These are phyloP conservation scores for Oeneis ivallda DNA, from an alignment of 2,888 invertebrate genomes.

Conservation along the genomic window DNA sequence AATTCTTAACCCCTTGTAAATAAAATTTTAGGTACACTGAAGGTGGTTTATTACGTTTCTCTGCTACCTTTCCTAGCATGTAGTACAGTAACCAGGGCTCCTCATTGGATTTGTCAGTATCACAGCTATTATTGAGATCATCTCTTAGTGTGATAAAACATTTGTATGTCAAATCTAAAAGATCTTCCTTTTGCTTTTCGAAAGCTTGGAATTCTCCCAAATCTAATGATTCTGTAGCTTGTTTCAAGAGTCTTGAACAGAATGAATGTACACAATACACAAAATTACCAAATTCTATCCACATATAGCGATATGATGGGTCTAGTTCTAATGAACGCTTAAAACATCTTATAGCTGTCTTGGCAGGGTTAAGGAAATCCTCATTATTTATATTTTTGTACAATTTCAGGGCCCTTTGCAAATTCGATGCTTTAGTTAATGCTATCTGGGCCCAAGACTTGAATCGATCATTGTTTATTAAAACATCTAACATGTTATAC, in stretches of 20 bases:
- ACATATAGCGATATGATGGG: slow-evolving; percentile 87
- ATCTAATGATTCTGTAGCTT: slow-evolving; percentile 87
- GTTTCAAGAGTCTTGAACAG: slow-evolving; percentile 92
- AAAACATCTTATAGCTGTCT: slow-evolving; percentile 90
- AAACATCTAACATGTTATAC: slow-evolving; percentile 92
- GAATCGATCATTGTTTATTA: slow-evolving; percentile 88
- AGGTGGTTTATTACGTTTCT: slow-evolving; percentile 90
- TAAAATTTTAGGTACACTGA: slow-evolving; percentile 90
- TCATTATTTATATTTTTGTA: slow-evolving; percentile 83
- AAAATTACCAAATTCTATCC: slow-evolving; percentile 96
- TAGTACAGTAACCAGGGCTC: slow-evolving; percentile 97
- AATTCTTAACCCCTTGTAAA: slow-evolving; percentile 87
- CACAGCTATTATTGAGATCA: slow-evolving; percentile 78
- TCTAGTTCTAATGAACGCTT: slow-evolving; percentile 89
- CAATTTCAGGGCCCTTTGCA: slow-evolving; percentile 91
- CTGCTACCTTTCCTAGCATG: slow-evolving; percentile 97
- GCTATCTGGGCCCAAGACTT: slow-evolving; percentile 97
- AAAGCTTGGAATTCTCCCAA: slow-evolving; percentile 88
- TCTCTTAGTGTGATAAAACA: slow-evolving; percentile 88
- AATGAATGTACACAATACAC: slow-evolving; percentile 95
- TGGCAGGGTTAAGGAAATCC: slow-evolving; percentile 86
- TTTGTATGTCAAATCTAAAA: slow-evolving; percentile 88
- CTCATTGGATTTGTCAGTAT: slow-evolving; percentile 84
- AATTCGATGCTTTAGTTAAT: slow-evolving; percentile 87
- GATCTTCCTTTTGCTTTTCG: slow-evolving; percentile 89